Evolutionary conservation across 2,888 invertebrate genomes (phyloP).

Genomic region (Aethes cnicana): DNA sequence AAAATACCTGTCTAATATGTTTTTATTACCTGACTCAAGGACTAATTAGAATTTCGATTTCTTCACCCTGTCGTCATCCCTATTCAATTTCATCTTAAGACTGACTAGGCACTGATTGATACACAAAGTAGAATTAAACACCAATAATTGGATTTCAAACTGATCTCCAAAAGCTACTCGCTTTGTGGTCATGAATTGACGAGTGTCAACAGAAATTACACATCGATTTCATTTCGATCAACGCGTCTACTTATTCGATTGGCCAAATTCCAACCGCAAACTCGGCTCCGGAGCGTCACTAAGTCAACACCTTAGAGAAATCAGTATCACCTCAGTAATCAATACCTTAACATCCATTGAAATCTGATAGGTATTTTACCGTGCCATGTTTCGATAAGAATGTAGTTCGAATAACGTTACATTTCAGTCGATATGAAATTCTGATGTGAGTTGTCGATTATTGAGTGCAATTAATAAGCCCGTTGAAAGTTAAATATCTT

Average conservation of each 20-base stretch:
- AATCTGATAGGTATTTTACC: slow-evolving; percentile 38
- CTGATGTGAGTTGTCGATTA: neutral
- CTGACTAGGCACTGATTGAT: no score
- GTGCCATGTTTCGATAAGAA: neutral
- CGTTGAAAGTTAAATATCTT: no score
- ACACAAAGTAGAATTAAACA: no score
- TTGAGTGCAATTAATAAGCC: no score
- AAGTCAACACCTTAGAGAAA: slow-evolving; percentile 46
- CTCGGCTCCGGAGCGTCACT: slow-evolving; percentile 51
- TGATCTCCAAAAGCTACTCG: slow-evolving; percentile 45
- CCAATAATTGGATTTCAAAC: no score
- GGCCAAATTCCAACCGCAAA: slow-evolving; percentile 54
- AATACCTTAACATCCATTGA: slow-evolving; percentile 37
- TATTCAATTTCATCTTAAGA: no score
- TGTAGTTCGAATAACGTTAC: slow-evolving; percentile 12
- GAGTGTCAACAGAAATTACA: slow-evolving; percentile 45
- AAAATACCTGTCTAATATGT: no score
- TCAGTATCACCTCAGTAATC: slow-evolving; percentile 39
- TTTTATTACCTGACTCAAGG: no score
- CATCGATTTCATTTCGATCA: slow-evolving; percentile 37
- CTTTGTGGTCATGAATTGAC: slow-evolving; percentile 42
- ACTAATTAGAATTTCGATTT: no score
- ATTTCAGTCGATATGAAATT: neutral
- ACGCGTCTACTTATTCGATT: slow-evolving; percentile 38
- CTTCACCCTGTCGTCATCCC: no score